These are phyloP conservation scores for Peromyscus maniculatus DNA, from an alignment of 2,113 vertebrate species.

Conservation along the genomic window DNA sequence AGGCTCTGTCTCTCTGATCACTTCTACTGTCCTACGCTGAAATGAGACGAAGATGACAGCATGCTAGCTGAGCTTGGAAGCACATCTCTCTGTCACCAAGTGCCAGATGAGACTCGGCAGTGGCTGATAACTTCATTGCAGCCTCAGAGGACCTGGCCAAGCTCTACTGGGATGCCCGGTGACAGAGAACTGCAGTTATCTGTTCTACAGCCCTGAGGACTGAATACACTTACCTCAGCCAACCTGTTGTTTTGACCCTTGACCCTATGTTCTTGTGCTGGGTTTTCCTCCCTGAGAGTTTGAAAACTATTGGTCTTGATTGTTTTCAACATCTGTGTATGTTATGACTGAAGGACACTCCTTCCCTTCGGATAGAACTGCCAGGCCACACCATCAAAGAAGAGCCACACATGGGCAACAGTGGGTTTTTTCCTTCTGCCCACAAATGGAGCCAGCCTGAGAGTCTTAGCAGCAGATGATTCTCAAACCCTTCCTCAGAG, in stretches of 20 bases:
- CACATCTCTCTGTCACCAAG: background rate
- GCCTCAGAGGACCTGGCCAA: background rate
- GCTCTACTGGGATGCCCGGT: background rate
- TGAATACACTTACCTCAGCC: background rate
- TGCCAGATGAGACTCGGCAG: background rate
- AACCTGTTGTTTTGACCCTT: background rate
- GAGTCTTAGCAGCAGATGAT: background rate
- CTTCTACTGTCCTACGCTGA: background rate
- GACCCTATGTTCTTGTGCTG: background rate
- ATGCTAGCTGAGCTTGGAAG: background rate
- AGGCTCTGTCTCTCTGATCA: background rate
- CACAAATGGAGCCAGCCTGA: background rate
- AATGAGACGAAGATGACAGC: background rate
- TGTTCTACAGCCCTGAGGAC: background rate
- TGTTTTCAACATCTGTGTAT: background rate
- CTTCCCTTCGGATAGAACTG: background rate
- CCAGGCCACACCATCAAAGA: background rate
- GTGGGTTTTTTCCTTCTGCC: background rate
- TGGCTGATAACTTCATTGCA: background rate
- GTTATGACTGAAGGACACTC: background rate
- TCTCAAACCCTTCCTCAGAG: constrained; percentile 16
- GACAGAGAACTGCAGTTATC: background rate
- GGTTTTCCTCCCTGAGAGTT: background rate
- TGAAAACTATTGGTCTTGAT: background rate
- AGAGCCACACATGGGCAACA: background rate